These are phyloP conservation scores for Eueides isabella DNA, from an alignment of 1,140 invertebrate genomes.

Conservation along the genomic window DNA sequence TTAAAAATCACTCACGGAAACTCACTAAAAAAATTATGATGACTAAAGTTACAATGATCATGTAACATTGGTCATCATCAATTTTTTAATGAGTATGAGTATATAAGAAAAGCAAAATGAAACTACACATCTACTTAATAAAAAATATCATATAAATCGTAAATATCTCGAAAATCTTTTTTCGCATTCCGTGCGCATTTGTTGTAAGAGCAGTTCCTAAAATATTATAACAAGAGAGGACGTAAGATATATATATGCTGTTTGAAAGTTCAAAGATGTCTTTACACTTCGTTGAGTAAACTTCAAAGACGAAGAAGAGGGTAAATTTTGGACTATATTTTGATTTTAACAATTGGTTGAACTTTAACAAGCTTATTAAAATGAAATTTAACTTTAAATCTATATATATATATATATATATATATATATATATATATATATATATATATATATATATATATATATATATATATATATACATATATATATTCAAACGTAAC, in stretches of 20 bases:
- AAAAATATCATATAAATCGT: too few relatives aligned
- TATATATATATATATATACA: background rate
- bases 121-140: too few relatives aligned
- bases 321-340: constrained; percentile 28
- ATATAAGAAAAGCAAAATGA: too few relatives aligned
- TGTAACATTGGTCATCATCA: too few relatives aligned
- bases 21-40: too few relatives aligned
- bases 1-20: too few relatives aligned
- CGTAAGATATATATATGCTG: background rate
- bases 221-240: background rate
- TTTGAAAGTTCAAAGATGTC: constrained; percentile 20
- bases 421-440: background rate
- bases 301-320: constrained; percentile 39
- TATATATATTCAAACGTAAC: background rate
- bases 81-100: too few relatives aligned
- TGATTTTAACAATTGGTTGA: constrained; percentile 16
- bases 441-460: background rate
- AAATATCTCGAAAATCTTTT: too few relatives aligned
- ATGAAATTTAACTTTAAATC: background rate
- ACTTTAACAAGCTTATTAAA: constrained; percentile 5
- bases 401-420: background rate
- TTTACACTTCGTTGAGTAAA: constrained; percentile 49
- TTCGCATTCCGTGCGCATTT: too few relatives aligned
- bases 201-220: background rate
- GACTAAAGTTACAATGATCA: too few relatives aligned